These are phyloP conservation scores for Theocolax elegans DNA, from an alignment of 1,140 invertebrate genomes.

Conservation along the genomic window DNA sequence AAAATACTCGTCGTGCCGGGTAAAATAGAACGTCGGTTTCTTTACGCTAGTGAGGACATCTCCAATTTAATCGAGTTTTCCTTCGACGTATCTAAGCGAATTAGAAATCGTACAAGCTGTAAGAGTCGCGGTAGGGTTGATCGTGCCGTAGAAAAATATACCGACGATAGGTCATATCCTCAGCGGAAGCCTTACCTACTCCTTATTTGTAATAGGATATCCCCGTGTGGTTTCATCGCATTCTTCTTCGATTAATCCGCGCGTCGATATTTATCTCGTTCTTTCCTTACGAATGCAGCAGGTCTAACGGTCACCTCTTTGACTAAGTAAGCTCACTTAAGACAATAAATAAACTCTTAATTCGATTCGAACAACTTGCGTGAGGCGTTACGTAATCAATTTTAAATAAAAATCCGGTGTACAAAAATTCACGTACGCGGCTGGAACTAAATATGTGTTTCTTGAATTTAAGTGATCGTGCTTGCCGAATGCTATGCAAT, in stretches of 20 bases:
- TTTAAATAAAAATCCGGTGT: too few species aligned
- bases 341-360: too few species aligned
- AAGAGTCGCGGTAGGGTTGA: slow-evolving; percentile 54
- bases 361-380: too few species aligned
- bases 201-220: slow-evolving; percentile 68
- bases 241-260: slow-evolving; percentile 62
- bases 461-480: too few species aligned
- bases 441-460: too few species aligned
- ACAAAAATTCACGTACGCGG: too few species aligned
- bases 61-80: slow-evolving; percentile 62
- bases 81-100: slow-evolving; percentile 61
- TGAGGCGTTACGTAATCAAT: too few species aligned
- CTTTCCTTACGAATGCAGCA: slow-evolving; percentile 14
- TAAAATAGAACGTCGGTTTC: too few species aligned
- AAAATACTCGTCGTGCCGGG: too few species aligned
- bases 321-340: too few species aligned
- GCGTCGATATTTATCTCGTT: slow-evolving; percentile 47
- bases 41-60: slow-evolving; percentile 43
- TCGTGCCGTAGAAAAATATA: slow-evolving; percentile 54
- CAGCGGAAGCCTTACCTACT: slow-evolving; percentile 65
- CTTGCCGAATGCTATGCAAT: too few species aligned
- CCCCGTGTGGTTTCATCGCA: slow-evolving; percentile 65
- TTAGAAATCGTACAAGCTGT: slow-evolving; percentile 69
- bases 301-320: background rate
- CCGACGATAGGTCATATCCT: slow-evolving; percentile 65